Base-by-base conservation (phyloP, 2,113 vertebrate species). In the Cyanoramphus novaezelandiae region DNA sequence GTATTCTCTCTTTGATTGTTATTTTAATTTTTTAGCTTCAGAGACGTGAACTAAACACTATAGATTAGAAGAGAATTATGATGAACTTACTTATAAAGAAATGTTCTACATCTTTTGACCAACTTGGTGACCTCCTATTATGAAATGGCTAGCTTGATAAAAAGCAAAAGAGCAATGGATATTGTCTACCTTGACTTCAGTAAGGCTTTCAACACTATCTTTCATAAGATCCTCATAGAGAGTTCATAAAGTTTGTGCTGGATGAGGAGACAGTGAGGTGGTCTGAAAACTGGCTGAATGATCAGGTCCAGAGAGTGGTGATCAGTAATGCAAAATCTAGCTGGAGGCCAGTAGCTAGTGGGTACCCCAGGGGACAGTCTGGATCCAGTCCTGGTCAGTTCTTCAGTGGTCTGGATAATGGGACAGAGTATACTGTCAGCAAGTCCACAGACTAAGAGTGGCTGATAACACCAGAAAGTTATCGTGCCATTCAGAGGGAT, bases 41-140 rank as follows among this genome's bases (percentile, higher is more conserved):
- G 33, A 65, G 4, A 47, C 6, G 11, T 94, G 18, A 95, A 69
- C 7, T 23, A 62, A 89, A 5, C 9, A 35, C 7, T 47, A 52
- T 57, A 81, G 83, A 64, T 50, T 50, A 29, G 53, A 76, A 47
- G 8, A 39, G 0, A 41, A 6, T 70, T 87, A 55, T 57, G 17
- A 37, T 65, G 10, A 12, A 44, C 0, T 0, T 57, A 69, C 0
- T 0, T 53, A 75, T 25, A 60, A 60, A 72, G 19, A 88, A 86
- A 77, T 76, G 65, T 8, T 84, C 11, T 72, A 17, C 33, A 33
- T 35, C 11, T 18, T 64, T 80, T 80, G 16, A 60, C 35, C 43
- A 83, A n/a, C 33, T 7, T 55, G 13, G 49, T 64, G 14, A 47
- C 7, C 13, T 47, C 16, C 15, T 46, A 23, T 31, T 65, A 65